Conservation (phyloP, 2,113 vertebrate genomes). For the Tenebrosternarchus preto region DNA sequence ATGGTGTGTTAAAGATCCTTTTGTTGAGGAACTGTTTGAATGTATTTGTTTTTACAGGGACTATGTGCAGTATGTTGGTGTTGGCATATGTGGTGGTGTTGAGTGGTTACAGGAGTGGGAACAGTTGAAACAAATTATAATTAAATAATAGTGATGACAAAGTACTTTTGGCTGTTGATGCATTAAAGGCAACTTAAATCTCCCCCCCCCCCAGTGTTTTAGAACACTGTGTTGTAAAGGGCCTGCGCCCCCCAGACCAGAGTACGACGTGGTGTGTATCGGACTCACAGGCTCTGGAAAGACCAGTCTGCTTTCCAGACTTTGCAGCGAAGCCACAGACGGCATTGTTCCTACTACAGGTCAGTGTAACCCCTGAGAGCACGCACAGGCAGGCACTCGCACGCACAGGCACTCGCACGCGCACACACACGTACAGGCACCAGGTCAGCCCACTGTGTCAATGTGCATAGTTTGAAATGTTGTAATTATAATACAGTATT, state of each 20-base stretch:
- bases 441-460: not conserved
- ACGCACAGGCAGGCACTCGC: conserved; percentile 12
- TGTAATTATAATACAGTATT: no score
- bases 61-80: no score
- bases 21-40: no score
- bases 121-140: no score
- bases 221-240: conserved; percentile 98
- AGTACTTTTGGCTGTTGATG: no score
- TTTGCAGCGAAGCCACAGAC: conserved; percentile 88
- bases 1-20: no score
- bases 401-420: conserved; percentile 13
- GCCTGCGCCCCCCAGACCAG: conserved; percentile 90
- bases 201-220: conserved; percentile 83
- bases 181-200: no score
- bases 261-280: conserved; percentile 98
- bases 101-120: no score
- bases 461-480: not conserved
- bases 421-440: not conserved
- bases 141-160: no score
- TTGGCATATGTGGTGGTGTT: no score
- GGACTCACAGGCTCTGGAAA: conserved; percentile 95
- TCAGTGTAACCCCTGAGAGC: conserved; percentile 57
- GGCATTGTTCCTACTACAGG: conserved; percentile 93
- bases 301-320: conserved; percentile 92
- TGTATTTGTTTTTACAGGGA: no score